These are phyloP conservation scores for Corvus hawaiiensis DNA, from an alignment of 2,113 vertebrate genomes.

Conservation along the genomic window DNA sequence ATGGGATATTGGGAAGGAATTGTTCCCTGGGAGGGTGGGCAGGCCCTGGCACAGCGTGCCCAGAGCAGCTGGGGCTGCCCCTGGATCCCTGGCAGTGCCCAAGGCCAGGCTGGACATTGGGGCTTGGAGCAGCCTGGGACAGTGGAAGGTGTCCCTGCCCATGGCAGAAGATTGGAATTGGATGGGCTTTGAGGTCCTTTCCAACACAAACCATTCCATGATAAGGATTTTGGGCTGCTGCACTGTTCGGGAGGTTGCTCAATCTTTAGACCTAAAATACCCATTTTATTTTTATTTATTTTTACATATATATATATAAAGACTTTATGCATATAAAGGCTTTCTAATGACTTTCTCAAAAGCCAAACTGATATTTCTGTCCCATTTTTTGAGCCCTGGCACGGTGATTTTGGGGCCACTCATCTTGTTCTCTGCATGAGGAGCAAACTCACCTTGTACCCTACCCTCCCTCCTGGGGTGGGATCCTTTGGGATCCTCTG, in stretches of 20 bases:
- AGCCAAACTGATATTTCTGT: not conserved
- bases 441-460: not conserved
- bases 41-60: not conserved
- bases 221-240: not conserved
- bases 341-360: not conserved
- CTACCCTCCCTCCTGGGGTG: not conserved
- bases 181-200: not conserved
- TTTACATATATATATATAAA: too few species aligned
- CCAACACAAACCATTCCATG: too few species aligned
- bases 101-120: not conserved
- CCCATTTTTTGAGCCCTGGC: not conserved
- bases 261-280: not conserved
- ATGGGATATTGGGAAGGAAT: not conserved
- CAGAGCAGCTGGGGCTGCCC: not conserved
- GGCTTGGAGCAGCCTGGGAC: not conserved
- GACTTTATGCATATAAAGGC: not conserved
- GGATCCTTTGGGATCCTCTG: not conserved
- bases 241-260: not conserved
- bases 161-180: not conserved
- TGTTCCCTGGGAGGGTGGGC: not conserved
- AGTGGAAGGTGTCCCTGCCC: not conserved
- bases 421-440: not conserved
- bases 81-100: not conserved
- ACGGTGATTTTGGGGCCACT: not conserved
- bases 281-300: not conserved